These are phyloP conservation scores for Metaphire vulgaris DNA, from an alignment of 1,140 invertebrate species.

Conservation along the genomic window DNA sequence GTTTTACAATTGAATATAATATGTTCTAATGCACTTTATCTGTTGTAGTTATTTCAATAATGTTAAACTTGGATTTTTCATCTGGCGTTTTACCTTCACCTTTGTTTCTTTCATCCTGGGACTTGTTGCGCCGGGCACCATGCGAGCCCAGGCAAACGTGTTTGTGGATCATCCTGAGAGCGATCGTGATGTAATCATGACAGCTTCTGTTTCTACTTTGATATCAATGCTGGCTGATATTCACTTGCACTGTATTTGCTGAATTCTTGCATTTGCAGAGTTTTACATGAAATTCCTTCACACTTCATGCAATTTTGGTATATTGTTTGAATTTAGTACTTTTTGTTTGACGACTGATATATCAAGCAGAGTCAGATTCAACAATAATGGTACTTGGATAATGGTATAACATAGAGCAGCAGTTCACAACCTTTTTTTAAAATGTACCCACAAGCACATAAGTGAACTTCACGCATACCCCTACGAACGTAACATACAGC, in stretches of 20 bases:
- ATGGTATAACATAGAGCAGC: too few species aligned
- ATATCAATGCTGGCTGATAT: background rate
- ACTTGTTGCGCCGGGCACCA: slow-evolving; percentile 77
- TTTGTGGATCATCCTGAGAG: background rate
- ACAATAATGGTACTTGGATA: too few species aligned
- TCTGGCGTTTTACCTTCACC: slow-evolving; percentile 70
- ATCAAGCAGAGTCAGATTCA: too few species aligned
- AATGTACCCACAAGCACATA: too few species aligned
- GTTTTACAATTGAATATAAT: background rate
- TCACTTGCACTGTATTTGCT: background rate
- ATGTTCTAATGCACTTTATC: background rate
- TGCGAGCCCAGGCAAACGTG: background rate
- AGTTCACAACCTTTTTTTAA: too few species aligned
- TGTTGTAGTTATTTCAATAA: slow-evolving; percentile 57
- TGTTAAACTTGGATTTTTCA: slow-evolving; percentile 77
- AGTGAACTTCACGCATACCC: too few species aligned
- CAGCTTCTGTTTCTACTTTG: background rate
- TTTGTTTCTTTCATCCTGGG: slow-evolving; percentile 76
- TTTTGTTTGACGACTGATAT: background rate
- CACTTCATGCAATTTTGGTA: background rate
- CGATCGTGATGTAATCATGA: background rate
- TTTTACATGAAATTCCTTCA: background rate
- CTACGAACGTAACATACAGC: too few species aligned
- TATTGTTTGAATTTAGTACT: background rate
- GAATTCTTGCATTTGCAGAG: too few species aligned